Conservation (phyloP, 2,888 invertebrate species). For the Chirona hameri region DNA sequence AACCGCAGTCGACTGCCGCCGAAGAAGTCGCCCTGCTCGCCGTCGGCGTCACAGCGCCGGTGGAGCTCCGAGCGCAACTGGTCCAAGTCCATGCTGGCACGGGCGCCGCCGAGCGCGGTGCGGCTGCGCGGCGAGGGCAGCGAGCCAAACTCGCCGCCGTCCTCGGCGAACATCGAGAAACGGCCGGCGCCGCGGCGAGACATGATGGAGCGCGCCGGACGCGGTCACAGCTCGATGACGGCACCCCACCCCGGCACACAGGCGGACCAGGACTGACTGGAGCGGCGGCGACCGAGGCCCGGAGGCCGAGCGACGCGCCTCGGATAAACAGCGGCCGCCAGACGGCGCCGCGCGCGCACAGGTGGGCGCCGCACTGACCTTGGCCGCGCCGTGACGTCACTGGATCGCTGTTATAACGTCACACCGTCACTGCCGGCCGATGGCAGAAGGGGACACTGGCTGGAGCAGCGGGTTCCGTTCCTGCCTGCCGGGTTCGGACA, state of each 20-base stretch:
- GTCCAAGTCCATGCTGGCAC: constrained; percentile 26
- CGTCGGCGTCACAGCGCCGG: neutral
- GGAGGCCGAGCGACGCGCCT: neutral
- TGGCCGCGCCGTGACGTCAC: constrained; percentile 9
- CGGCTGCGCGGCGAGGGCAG: neutral
- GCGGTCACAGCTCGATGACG: neutral
- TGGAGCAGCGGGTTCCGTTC: no score
- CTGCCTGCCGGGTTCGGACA: no score
- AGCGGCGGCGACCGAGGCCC: neutral
- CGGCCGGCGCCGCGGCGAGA: constrained; percentile 4
- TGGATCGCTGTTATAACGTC: neutral
- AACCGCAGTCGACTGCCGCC: neutral
- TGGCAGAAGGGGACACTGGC: no score
- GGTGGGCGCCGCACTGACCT: neutral
- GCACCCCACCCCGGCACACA: neutral
- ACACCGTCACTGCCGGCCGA: no score
- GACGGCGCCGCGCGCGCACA: neutral
- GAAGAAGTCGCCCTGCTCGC: neutral
- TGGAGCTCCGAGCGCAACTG: neutral
- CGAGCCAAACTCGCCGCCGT: neutral
- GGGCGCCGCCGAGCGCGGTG: neutral
- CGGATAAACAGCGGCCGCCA: neutral
- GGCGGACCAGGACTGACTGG: neutral
- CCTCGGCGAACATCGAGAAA: constrained; percentile 2
- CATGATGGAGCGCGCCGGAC: neutral